These are phyloP conservation scores for Brachionus paranguensis DNA, from an alignment of 1,140 invertebrate genomes.

Conservation along the genomic window DNA sequence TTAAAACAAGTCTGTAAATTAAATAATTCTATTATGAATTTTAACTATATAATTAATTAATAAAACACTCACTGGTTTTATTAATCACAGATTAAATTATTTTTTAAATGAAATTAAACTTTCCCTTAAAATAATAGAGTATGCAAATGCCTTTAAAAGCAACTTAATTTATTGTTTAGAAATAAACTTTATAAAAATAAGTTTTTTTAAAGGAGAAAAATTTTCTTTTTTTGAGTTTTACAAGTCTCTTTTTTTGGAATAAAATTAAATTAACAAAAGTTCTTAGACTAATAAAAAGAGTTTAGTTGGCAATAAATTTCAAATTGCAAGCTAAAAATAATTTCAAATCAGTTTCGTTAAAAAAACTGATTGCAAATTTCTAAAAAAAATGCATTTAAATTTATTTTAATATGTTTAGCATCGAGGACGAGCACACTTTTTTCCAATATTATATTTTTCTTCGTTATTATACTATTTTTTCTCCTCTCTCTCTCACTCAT, in stretches of 20 bases:
- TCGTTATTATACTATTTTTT: slow-evolving; percentile 22
- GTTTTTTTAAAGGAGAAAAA: no score
- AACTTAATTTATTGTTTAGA: no score
- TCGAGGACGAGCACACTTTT: slow-evolving; percentile 36
- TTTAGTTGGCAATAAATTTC: background rate
- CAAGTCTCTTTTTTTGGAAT: background rate
- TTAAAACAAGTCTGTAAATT: no score
- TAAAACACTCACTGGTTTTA: no score
- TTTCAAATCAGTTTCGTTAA: background rate
- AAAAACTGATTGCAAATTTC: slow-evolving; percentile 20
- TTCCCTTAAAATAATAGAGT: no score
- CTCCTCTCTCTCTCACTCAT: background rate
- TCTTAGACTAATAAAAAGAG: background rate
- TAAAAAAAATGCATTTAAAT: background rate
- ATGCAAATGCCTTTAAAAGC: no score
- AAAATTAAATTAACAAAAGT: background rate
- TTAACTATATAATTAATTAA: no score
- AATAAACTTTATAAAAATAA: no score
- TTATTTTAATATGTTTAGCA: slow-evolving; percentile 30
- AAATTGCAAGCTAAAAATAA: slow-evolving; percentile 8
- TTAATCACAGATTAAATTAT: no score
- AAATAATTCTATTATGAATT: no score
- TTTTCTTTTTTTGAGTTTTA: background rate
- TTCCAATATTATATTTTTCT: background rate
- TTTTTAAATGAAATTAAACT: no score